These are phyloP conservation scores for Silurus meridionalis DNA, from an alignment of 2,113 vertebrate genomes.

Conservation along the genomic window DNA sequence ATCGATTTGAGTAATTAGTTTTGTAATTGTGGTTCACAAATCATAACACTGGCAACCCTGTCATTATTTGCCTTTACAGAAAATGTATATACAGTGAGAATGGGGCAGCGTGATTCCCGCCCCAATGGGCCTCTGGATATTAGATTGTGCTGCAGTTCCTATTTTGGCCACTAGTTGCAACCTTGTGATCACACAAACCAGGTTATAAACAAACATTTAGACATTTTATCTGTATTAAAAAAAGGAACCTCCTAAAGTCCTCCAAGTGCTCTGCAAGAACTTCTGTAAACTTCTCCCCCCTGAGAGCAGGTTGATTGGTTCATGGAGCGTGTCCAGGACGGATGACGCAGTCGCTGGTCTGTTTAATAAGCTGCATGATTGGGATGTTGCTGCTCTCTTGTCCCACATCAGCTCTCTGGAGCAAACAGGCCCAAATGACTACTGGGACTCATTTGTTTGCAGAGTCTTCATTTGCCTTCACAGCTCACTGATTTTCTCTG, in stretches of 20 bases:
- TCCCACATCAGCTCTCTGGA: conserved; percentile 2
- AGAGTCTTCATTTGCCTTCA: conserved; percentile 42
- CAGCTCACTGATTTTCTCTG: conserved; percentile 44
- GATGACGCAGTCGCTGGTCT: conserved; percentile 15
- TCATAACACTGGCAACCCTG: background rate
- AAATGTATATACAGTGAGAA: background rate
- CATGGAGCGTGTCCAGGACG: conserved; percentile 1
- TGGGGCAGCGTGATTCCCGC: background rate
- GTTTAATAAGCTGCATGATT: conserved; percentile 26
- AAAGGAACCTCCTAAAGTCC: background rate
- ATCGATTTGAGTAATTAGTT: background rate
- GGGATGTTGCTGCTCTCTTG: conserved; percentile 20
- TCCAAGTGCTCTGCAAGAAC: background rate
- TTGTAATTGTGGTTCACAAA: background rate
- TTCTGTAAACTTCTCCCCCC: background rate
- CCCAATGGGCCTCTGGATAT: background rate
- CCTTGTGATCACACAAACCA: too few species aligned
- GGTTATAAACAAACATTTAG: too few species aligned
- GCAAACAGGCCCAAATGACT: conserved; percentile 16
- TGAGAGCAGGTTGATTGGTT: conserved; percentile 26
- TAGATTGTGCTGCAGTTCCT: background rate
- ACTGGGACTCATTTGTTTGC: conserved; percentile 42
- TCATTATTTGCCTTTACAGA: background rate
- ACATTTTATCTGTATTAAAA: background rate
- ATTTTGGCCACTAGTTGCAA: background rate